These are phyloP conservation scores for Brassicogethes aeneus DNA, from an alignment of 2,888 invertebrate species.

Conservation along the genomic window DNA sequence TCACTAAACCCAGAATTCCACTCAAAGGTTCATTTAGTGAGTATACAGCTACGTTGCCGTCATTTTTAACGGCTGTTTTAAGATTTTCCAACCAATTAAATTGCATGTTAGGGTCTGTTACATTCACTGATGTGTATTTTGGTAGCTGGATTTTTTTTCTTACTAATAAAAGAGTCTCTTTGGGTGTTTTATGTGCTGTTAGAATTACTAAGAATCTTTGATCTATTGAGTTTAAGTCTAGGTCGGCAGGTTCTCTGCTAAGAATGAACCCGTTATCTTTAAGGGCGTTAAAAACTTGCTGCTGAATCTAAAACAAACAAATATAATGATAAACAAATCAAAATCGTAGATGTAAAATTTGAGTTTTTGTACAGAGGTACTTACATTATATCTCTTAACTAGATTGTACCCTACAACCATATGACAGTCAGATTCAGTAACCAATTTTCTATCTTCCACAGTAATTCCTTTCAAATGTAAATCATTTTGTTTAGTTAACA, in stretches of 20 bases:
- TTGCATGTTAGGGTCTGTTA: slow-evolving; percentile 37
- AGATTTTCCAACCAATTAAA: slow-evolving; percentile 48
- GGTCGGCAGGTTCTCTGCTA: slow-evolving; percentile 47
- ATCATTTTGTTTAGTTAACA: slow-evolving; percentile 41
- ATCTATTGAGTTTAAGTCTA: slow-evolving; percentile 5
- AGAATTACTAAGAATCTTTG: slow-evolving; percentile 39
- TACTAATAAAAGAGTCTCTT: slow-evolving; percentile 47
- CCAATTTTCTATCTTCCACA: slow-evolving; percentile 53
- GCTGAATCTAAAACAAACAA: slow-evolving; percentile 15
- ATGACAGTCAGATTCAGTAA: slow-evolving; percentile 25
- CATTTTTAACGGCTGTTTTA: slow-evolving; percentile 28
- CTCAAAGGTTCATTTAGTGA: slow-evolving; percentile 57
- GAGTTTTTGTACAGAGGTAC: slow-evolving; percentile 3
- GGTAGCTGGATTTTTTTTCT: slow-evolving; percentile 36
- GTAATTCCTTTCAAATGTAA: slow-evolving; percentile 40
- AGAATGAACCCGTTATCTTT: slow-evolving; percentile 53
- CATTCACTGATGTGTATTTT: slow-evolving; percentile 43
- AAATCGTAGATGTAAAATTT: neutral
- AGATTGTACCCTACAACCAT: slow-evolving; percentile 35
- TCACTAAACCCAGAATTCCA: slow-evolving; percentile 61
- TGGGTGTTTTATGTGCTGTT: slow-evolving; percentile 42
- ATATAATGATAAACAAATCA: neutral
- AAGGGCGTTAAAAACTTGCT: slow-evolving; percentile 11
- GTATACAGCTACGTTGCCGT: slow-evolving; percentile 52
- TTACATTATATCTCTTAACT: slow-evolving; percentile 43